Conservation (phyloP, 2,797 vertebrate genomes). For the Chelonia mydas region DNA sequence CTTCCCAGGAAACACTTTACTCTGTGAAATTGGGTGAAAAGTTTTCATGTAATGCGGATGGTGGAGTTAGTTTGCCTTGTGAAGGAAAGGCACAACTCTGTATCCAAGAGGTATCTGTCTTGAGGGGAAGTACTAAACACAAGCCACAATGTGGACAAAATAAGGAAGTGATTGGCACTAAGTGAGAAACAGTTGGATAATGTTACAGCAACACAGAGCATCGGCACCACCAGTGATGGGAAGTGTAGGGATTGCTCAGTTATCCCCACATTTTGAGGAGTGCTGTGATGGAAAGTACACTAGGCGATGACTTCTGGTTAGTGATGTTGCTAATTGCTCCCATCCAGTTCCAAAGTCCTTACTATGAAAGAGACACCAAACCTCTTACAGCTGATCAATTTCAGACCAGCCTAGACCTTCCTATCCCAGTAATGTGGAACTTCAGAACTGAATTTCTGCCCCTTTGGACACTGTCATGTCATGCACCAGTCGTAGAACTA, state of each 20-base stretch:
- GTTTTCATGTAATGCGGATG: not conserved
- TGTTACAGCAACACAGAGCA: constrained; percentile 61
- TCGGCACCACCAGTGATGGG: constrained; percentile 37
- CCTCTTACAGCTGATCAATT: constrained; percentile 30
- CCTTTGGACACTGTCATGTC: constrained; percentile 54
- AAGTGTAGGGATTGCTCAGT: constrained; percentile 33
- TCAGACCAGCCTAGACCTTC: constrained; percentile 41
- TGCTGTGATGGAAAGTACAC: constrained; percentile 50
- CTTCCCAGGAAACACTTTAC: not conserved
- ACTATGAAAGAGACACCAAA: constrained; percentile 56
- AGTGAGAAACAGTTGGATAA: constrained; percentile 30
- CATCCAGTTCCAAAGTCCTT: constrained; percentile 66
- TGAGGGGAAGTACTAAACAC: constrained; percentile 51
- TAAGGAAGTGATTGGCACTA: constrained; percentile 61
- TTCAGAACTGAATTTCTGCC: constrained; percentile 53
- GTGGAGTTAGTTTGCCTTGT: constrained; percentile 39
- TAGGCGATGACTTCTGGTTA: constrained; percentile 54
- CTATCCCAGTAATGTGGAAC: constrained; percentile 16
- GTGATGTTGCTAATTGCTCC: constrained; percentile 51
- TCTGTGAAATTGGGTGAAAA: not conserved
- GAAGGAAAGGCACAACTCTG: constrained; percentile 66
- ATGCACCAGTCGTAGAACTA: constrained; percentile 36
- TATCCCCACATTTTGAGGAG: constrained; percentile 39
- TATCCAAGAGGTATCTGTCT: constrained; percentile 58
- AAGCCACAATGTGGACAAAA: constrained; percentile 43